A percentile compares a stretch with the other conserved stretches of the same genome.
phyloP scores from a whole-genome alignment of 2,888 invertebrate genomes.

The Escarpia spicata region DNA sequence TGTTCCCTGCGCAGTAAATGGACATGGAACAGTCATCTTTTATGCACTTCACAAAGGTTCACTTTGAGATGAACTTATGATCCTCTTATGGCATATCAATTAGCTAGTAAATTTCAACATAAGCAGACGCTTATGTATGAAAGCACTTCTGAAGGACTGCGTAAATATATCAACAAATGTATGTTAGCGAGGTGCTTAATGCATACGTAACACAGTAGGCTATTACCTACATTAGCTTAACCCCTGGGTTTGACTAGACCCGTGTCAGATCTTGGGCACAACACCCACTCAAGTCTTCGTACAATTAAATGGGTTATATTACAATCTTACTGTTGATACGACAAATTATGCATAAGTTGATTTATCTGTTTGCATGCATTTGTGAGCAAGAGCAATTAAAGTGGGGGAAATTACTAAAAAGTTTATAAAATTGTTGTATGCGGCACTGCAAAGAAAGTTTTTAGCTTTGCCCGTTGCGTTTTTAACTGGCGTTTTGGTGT shows the following conservation, averaged over 20 bases:
- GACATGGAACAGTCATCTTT: background rate
- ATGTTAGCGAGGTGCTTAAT: background rate
- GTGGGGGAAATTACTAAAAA: no score
- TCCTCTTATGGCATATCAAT: background rate
- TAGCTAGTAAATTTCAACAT: background rate
- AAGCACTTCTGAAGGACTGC: background rate
- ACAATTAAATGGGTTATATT: no score
- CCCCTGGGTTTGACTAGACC: background rate
- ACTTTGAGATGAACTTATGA: background rate
- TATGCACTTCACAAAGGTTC: background rate
- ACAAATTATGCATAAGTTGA: no score
- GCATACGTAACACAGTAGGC: background rate
- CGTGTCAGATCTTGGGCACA: no score
- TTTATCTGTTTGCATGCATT: no score
- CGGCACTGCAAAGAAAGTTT: no score
- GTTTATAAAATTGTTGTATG: no score
- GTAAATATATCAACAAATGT: background rate
- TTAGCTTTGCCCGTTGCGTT: no score
- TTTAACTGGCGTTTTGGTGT: no score
- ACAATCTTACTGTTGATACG: no score
- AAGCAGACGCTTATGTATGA: background rate
- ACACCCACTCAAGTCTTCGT: no score
- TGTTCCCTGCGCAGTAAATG: background rate
- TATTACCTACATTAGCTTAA: conserved; percentile 1
- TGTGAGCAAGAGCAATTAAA: no score